Base-by-base conservation (phyloP, 1,140 invertebrate genomes). In the Micrasema longulum region DNA sequence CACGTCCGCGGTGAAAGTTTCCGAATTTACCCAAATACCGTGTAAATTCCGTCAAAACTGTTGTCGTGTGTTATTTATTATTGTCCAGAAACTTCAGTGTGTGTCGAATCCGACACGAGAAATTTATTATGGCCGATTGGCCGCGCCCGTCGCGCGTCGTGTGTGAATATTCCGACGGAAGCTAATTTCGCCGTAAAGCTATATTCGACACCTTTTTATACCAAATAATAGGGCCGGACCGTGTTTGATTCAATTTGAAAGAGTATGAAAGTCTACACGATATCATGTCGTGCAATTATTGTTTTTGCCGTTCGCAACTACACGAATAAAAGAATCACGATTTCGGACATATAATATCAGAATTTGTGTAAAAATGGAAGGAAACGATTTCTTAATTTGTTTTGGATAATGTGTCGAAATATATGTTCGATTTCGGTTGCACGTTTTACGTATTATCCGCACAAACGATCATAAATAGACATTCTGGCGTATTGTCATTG, bases 281-380 rank as follows among this genome's bases (percentile, higher is more conserved):
- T 64, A 64, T 64, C 41, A 64, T 64, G 60, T 64, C 60, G 43
- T 64, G 60, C 60, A 64, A 64, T 64, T 45, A 64, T 64, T 64
- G 60, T 64, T 64, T 64, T 64, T 64, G 60, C 60, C 23, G 47
- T 64, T 64, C 43, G 60, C 10, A 20, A 16, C 18, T 64, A 23
- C 16, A 64, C 60, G 60, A 47, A 64, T 64, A 64, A 64, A 64
- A 64, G 43, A 64, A 64, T 47, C 22, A 47, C 60, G 41, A 64
- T 22, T n/a, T 22, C 31, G 14, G 31, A 64, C 60, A 64, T 47
- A 64, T 31, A 47, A 31, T 14, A 26, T 31, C 31, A 20, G 60
- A 12, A 48, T 64, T 64, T 47, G 38, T 45, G 38, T 64, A 48
- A 47, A 64, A 45, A 45, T 64, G 60, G 47, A 64, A 64, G 60